These are phyloP conservation scores for Holacanthus passer DNA, from an alignment of 2,113 vertebrate genomes.

Conservation along the genomic window DNA sequence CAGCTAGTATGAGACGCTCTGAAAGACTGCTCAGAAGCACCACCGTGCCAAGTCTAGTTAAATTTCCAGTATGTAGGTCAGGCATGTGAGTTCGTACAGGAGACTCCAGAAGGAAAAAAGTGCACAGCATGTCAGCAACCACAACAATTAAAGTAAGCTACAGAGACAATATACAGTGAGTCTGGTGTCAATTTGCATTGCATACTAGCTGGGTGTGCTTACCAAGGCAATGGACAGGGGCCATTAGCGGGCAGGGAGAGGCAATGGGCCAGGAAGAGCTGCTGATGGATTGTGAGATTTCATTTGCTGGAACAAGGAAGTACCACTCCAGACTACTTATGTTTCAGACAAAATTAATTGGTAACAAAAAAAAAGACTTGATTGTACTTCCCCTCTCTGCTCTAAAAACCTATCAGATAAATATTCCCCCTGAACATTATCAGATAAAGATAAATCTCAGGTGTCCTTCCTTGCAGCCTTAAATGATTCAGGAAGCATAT, in stretches of 20 bases:
- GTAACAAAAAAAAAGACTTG: constrained; percentile 7
- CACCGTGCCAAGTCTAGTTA: not conserved
- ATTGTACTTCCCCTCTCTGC: constrained; percentile 14
- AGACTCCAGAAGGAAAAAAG: constrained; percentile 4
- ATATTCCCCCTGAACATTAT: constrained; percentile 50
- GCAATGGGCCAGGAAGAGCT: constrained; percentile 32
- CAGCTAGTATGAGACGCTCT: not conserved
- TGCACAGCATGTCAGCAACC: constrained; percentile 15
- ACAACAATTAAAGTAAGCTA: constrained; percentile 20
- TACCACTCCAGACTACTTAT: not conserved
- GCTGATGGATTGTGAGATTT: constrained; percentile 34
- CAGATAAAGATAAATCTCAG: constrained; percentile 59
- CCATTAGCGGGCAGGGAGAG: constrained; percentile 17
- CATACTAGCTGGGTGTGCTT: not conserved
- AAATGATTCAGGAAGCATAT: constrained; percentile 54
- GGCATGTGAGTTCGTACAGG: not conserved
- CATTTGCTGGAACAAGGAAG: constrained; percentile 20
- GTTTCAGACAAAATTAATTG: constrained; percentile 39
- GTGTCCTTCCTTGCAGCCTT: constrained; percentile 45
- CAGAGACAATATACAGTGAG: not conserved
- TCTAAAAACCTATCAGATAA: constrained; percentile 33
- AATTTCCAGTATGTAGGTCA: constrained; percentile 3
- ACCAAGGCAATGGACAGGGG: constrained; percentile 17
- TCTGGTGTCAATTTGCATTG: constrained; percentile 11
- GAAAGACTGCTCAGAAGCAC: not conserved